phyloP scores from a whole-genome alignment of 2,113 vertebrate species.

The Chiloscyllium plagiosum region DNA sequence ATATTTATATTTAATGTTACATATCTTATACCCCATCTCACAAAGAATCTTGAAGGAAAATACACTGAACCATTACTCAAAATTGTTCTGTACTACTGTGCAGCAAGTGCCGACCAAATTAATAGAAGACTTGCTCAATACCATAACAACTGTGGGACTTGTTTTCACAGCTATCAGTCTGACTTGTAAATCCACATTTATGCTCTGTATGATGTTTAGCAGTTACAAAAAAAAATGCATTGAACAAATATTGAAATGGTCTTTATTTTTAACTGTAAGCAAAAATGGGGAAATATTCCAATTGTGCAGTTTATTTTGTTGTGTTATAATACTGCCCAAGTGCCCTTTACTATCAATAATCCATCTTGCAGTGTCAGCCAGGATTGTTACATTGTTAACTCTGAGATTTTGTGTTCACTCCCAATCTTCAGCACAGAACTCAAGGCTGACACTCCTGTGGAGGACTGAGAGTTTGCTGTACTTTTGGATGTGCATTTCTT shows the following conservation, averaged over 20 bases:
- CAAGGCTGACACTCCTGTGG: no score
- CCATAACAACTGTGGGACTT: not conserved
- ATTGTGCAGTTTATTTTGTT: not conserved
- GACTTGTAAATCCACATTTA: not conserved
- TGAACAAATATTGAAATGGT: not conserved
- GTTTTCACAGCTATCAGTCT: not conserved
- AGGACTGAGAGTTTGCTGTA: no score
- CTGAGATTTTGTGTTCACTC: not conserved
- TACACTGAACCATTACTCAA: not conserved
- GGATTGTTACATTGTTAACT: not conserved
- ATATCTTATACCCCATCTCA: not conserved
- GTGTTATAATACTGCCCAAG: no score
- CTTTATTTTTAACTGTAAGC: not conserved
- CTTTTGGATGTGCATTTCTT: no score
- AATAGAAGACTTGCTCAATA: not conserved
- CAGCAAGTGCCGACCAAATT: not conserved
- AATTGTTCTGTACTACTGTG: not conserved
- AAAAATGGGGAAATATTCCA: not conserved
- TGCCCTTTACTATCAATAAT: not conserved
- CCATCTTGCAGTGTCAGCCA: not conserved
- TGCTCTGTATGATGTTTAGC: not conserved
- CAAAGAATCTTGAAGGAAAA: not conserved
- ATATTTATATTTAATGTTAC: not conserved
- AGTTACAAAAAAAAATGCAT: not conserved
- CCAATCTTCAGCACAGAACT: no score